A percentile compares a stretch with the other conserved stretches of the same genome.
Evolutionary conservation across 2,888 invertebrate genomes (phyloP).

Genomic region (Trachelus stipa): DNA sequence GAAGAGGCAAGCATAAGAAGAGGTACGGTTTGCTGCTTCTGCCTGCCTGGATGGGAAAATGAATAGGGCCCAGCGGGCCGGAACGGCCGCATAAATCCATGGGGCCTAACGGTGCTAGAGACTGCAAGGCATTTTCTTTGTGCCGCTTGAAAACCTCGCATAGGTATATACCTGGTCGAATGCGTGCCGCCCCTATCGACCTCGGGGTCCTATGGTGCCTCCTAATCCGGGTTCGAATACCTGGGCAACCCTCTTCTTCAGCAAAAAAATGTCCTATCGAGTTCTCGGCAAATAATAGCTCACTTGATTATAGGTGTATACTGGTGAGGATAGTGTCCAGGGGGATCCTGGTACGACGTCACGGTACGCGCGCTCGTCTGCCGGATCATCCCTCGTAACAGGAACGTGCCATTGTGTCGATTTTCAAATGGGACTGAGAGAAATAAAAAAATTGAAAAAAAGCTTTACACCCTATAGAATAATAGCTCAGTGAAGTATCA

Average conservation of each 20-base stretch:
- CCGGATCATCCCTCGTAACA: not conserved
- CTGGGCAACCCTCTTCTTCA: not conserved
- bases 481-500: not conserved
- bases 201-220: conserved; percentile 1
- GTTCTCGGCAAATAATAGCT: conserved; percentile 45
- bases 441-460: conserved; percentile 36
- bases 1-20: not conserved
- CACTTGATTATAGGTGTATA: conserved; percentile 29
- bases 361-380: conserved; percentile 1
- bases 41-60: not conserved
- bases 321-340: not conserved
- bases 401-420: conserved; percentile 13
- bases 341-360: not conserved
- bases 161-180: conserved; percentile 4
- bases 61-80: conserved; percentile 2
- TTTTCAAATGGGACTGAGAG: conserved; percentile 19
- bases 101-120: conserved; percentile 48
- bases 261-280: conserved; percentile 25
- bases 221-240: not conserved
- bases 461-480: not conserved
- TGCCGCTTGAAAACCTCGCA: conserved; percentile 22
- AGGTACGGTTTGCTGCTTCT: not conserved
- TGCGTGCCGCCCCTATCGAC: conserved; percentile 4
- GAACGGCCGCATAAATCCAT: conserved; percentile 28
- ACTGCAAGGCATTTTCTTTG: conserved; percentile 41